Percentiles rank a stretch among this genome's conserved stretches.
phyloP scores from a whole-genome alignment of 2,888 invertebrate genomes.

The Tolmerus cingulatus region DNA sequence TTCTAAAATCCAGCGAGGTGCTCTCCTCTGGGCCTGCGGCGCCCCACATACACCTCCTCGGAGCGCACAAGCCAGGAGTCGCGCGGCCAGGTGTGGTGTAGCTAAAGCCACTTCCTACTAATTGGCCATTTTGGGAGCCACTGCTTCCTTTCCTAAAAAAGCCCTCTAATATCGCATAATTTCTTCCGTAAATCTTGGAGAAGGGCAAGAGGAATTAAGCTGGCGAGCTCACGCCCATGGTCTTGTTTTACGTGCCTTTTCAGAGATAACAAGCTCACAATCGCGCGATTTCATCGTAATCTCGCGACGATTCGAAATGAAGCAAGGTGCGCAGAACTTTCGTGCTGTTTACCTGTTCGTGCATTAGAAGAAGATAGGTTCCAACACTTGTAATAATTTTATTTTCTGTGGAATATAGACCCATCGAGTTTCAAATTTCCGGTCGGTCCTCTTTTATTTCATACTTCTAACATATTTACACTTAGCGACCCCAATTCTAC shows the following conservation, averaged over 20 bases:
- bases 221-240: background rate
- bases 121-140: background rate
- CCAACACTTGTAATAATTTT: background rate
- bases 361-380: background rate
- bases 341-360: background rate
- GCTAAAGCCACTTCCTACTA: background rate
- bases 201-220: background rate
- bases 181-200: background rate
- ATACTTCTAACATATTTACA: too few species aligned
- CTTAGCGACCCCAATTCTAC: too few species aligned
- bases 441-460: too few species aligned
- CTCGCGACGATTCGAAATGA: background rate
- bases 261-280: background rate
- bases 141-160: background rate
- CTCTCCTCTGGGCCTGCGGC: background rate
- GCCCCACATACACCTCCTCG: background rate
- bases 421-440: too few species aligned
- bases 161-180: background rate
- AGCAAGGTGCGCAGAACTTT: background rate
- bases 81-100: background rate
- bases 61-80: background rate
- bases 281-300: background rate
- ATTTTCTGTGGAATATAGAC: background rate
- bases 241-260: background rate
- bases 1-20: background rate